Base-by-base conservation (phyloP, 1,140 invertebrate species). In the Leguminivora glycinivorella region DNA sequence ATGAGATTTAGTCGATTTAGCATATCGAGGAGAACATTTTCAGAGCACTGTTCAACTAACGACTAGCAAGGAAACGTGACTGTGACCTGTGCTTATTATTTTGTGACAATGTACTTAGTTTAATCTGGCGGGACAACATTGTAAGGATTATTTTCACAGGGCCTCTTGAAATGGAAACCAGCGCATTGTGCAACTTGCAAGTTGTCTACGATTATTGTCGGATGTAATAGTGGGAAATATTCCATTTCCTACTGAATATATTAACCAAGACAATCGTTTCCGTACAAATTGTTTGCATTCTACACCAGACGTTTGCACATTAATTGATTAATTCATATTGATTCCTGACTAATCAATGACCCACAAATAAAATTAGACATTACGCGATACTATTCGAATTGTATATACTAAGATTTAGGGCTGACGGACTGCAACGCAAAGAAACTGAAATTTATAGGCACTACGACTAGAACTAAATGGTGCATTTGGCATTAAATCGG, bases 201-300 rank as follows among this genome's bases (percentile, higher is more conserved):
- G 22, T 52, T 52, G 47, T 52, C 19, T 52, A 17, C 40, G 6
- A 52, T 22, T 52, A 52, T 52, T 22, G 19, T 52, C 47, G 47
- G 47, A 52, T 22, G 47, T 19, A 52, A 52, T 22, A 52, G 47
- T 52, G 7, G 7, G 47, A 52, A 52, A 22, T 52, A 52, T 22
- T 52, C 47, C 19, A 22, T 52, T 52, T 52, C 47, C 47, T 52
- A 52, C 19, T 52, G 47, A 52, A 52, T 52, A 7, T 1, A 52
- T 52, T 22, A 52, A 52, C 47, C n/a, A 52, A 22, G 47, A 52
- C 19, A 17, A 17, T 47, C 43, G 10, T 22, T 52, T 52, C 47
- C 47, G 47, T 43, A 52, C 19, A 52, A 52, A 52, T 47, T 4
- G 47, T 52, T 52, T 52, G 19, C 47, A 52, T 52, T 52, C 17